These are phyloP conservation scores for Cosmia trapezina DNA, from an alignment of 2,888 invertebrate species.

Conservation along the genomic window DNA sequence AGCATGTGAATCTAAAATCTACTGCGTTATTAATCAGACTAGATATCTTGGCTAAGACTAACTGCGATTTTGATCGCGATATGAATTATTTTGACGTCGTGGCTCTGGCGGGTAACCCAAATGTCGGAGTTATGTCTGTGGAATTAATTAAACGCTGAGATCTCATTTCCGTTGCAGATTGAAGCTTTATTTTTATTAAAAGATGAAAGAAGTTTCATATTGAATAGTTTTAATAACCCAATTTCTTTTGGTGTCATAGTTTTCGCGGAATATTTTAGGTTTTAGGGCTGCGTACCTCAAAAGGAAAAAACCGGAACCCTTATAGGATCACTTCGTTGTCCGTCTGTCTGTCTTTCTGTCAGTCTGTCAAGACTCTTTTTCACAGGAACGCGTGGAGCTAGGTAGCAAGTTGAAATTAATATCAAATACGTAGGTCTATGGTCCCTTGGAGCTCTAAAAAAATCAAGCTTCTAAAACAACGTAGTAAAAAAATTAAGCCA, in stretches of 20 bases:
- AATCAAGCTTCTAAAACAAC: too few relatives aligned
- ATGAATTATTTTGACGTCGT: slow-evolving; percentile 42
- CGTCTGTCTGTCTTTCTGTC: too few relatives aligned
- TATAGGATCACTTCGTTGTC: too few relatives aligned
- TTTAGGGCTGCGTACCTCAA: too few relatives aligned
- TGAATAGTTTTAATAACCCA: slow-evolving; percentile 22
- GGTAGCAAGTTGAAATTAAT: too few relatives aligned
- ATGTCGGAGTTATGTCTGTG: slow-evolving; percentile 22
- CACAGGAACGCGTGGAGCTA: too few relatives aligned
- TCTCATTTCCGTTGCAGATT: slow-evolving; percentile 35
- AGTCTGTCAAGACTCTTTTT: too few relatives aligned
- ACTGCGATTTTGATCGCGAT: slow-evolving; percentile 41
- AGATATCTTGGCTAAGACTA: slow-evolving; percentile 18
- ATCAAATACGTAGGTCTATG: too few relatives aligned
- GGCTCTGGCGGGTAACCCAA: slow-evolving; percentile 19
- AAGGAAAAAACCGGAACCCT: too few relatives aligned
- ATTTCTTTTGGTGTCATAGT: not conserved
- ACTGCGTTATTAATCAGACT: slow-evolving; percentile 8
- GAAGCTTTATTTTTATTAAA: slow-evolving; percentile 30
- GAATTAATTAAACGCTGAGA: slow-evolving; percentile 47
- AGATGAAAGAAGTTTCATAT: slow-evolving; percentile 32
- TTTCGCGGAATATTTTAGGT: not conserved
- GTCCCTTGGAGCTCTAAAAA: too few relatives aligned
- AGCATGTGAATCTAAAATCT: too few relatives aligned
- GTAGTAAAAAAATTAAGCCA: too few relatives aligned